Base-by-base conservation (phyloP, 2,888 invertebrate species). In the Tiliacea aurago region DNA sequence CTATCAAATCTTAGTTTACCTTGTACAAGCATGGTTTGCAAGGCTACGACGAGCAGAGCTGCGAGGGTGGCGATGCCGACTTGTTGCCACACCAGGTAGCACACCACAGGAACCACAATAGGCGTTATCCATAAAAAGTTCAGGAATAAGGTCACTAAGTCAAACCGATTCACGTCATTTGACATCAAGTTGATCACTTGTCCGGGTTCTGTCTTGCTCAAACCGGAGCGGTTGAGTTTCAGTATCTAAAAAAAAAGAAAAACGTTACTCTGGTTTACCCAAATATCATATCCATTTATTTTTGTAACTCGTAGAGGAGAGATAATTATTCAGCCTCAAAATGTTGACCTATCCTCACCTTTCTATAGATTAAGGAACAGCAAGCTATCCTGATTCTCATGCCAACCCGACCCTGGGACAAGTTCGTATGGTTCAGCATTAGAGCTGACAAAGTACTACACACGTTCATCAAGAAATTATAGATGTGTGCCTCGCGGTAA, bases 61-160 rank as follows among this genome's bases (percentile, higher is more conserved):
- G 96, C 93, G 5, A 96, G 81, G 4, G 95, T 95, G 6, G 96
- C 96, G 88, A 92, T 90, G 0, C 87, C 90, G 2, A 96, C 90
- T 59, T 95, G 95, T 79, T 95, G 95, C 95, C 95, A 96, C 13
- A 96, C 91, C 55, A 96, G 79, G 80, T 91, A 96, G 0, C 93
- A 93, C 0, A 95, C 94, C 11, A 98, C 96, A 0, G 97, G 93
- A 4, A 97, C 97, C 85, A 98, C 97, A 20, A 98, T 95, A 0
- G 98, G 98, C 93, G 98, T 98, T 64, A 98, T 97, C 98, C 98
- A 98, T 61, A 98, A 92, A 90, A 97, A 98, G 92, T 98, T 98
- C 5, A 98, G 92, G 89, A 97, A 97, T 63, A 97, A 82, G 23
- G 97, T 96, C 33, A 97, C 97, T 91, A 97, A 93, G 89, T 98